Conservation (phyloP, 2,888 invertebrate genomes). For the Physocephala rufipes region DNA sequence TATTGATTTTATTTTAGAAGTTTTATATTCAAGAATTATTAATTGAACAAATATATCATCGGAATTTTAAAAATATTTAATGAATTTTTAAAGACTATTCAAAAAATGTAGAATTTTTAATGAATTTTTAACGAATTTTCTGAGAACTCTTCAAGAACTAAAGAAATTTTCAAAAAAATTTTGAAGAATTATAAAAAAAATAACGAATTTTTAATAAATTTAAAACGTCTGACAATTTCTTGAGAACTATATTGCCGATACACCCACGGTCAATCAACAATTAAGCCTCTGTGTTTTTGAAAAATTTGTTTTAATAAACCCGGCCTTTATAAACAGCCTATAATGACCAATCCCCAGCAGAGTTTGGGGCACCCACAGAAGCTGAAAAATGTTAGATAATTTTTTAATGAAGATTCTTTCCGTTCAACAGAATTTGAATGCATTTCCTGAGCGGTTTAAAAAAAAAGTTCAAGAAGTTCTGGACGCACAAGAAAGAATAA, state of each 20-base stretch:
- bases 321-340: neutral
- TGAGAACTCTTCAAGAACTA: no score
- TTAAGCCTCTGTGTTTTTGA: no score
- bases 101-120: neutral
- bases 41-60: neutral
- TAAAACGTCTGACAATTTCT: no score
- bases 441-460: constrained; percentile 11
- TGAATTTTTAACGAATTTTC: no score
- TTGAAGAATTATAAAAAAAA: no score
- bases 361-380: neutral
- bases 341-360: constrained; percentile 10
- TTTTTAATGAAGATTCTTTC: constrained; percentile 26
- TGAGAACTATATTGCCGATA: no score
- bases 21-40: neutral
- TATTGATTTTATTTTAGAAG: neutral
- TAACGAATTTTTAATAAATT: no score
- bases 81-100: no score
- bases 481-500: neutral
- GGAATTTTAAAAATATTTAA: no score
- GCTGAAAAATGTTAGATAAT: constrained; percentile 25
- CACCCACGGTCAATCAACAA: no score
- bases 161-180: no score
- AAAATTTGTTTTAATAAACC: no score
- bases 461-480: neutral
- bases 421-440: neutral